These are phyloP conservation scores for Lysandra bellargus DNA, from an alignment of 2,888 invertebrate species.

Conservation along the genomic window DNA sequence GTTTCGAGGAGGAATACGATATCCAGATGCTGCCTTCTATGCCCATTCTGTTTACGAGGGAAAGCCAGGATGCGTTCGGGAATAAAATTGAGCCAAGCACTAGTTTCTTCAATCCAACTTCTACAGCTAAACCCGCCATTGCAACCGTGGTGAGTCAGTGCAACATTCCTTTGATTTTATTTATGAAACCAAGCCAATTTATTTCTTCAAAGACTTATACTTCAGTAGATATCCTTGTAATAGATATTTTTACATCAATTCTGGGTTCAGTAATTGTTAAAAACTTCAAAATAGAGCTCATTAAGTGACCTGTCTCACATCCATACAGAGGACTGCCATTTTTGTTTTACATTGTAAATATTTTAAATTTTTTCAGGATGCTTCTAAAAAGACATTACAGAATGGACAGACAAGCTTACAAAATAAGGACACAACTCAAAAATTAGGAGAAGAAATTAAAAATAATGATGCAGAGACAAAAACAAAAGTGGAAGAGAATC, in stretches of 20 bases:
- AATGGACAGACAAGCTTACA: conserved; percentile 47
- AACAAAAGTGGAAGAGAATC: conserved; percentile 54
- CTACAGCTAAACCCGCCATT: conserved; percentile 54
- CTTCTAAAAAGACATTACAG: conserved; percentile 43
- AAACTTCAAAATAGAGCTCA: background rate
- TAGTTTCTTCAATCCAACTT: conserved; percentile 64
- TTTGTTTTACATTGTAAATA: conserved; percentile 35
- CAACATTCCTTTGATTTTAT: conserved; percentile 26
- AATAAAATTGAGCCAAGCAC: conserved; percentile 71
- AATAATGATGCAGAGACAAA: conserved; percentile 59
- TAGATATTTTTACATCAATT: background rate
- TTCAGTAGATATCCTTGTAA: background rate
- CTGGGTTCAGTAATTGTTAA: background rate
- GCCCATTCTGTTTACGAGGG: conserved; percentile 72
- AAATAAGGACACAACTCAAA: conserved; percentile 49
- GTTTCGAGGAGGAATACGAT: conserved; percentile 47
- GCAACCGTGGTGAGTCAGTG: conserved; percentile 63
- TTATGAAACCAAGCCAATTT: conserved; percentile 12
- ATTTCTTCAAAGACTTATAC: background rate
- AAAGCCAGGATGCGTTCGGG: conserved; percentile 76
- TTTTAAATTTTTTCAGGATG: conserved; percentile 41
- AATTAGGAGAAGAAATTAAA: conserved; percentile 47
- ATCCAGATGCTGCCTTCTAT: conserved; percentile 78
- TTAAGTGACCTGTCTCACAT: background rate
- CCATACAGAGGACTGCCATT: conserved; percentile 41